phyloP scores from a whole-genome alignment of 2,888 invertebrate genomes.

The Hylaea fasciaria region DNA sequence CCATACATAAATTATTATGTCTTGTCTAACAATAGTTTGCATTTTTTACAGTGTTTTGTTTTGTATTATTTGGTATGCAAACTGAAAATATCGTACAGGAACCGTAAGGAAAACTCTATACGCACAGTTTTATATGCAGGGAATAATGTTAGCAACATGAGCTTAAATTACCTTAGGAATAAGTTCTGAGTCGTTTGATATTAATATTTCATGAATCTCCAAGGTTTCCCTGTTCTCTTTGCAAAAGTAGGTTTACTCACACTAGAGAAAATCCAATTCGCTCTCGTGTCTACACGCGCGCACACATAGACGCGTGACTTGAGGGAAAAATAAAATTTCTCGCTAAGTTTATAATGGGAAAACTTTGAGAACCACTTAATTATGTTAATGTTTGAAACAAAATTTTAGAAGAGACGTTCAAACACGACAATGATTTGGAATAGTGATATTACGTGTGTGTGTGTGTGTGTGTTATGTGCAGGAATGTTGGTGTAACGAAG shows the following conservation, averaged over 20 bases:
- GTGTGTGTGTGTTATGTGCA: background rate
- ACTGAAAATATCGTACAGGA: slow-evolving; percentile 15
- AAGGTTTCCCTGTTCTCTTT: slow-evolving; percentile 79
- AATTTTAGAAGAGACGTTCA: slow-evolving; percentile 83
- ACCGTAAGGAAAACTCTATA: slow-evolving; percentile 15
- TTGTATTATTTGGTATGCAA: slow-evolving; percentile 1
- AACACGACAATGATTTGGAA: slow-evolving; percentile 78
- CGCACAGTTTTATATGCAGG: slow-evolving; percentile 38
- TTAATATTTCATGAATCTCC: slow-evolving; percentile 81
- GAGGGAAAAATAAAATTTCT: slow-evolving; percentile 86
- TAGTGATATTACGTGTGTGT: slow-evolving; percentile 39
- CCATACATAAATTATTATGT: too few relatives aligned
- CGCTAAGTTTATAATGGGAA: slow-evolving; percentile 86
- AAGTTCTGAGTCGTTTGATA: slow-evolving; percentile 72
- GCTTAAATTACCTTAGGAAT: slow-evolving; percentile 68
- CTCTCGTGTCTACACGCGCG: slow-evolving; percentile 75
- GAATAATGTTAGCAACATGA: slow-evolving; percentile 57
- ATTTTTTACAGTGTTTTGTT: background rate
- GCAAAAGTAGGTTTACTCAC: slow-evolving; percentile 84
- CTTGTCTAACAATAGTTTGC: background rate
- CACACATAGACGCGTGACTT: slow-evolving; percentile 80
- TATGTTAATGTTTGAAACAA: slow-evolving; percentile 86
- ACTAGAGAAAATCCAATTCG: slow-evolving; percentile 83
- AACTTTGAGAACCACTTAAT: slow-evolving; percentile 86
- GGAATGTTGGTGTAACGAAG: too few relatives aligned